A percentile compares a stretch with the other conserved stretches of the same genome.
Evolutionary conservation across 2,888 invertebrate genomes (phyloP).

Genomic region (Strigamia maritima): DNA sequence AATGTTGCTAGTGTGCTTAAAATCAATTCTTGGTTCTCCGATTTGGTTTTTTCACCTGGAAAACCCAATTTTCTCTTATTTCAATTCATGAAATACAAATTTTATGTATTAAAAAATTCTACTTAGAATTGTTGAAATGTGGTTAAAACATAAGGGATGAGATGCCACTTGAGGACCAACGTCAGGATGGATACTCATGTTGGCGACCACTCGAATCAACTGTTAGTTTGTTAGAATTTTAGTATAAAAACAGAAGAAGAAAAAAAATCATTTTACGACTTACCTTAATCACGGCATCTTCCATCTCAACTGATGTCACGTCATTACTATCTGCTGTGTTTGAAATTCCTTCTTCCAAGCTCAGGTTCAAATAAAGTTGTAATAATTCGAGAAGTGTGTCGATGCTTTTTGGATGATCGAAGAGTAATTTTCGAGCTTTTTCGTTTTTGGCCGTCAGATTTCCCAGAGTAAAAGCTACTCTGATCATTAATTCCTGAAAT

Average conservation of each 20-base stretch:
- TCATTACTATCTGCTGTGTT: not conserved
- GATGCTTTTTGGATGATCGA: conserved; percentile 48
- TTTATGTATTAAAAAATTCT: conserved; percentile 37
- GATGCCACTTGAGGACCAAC: conserved; percentile 66
- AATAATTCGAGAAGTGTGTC: conserved; percentile 48
- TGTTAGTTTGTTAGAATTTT: conserved; percentile 43
- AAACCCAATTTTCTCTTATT: not conserved
- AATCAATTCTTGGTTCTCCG: conserved; percentile 64
- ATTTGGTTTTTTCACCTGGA: not conserved
- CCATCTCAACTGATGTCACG: not conserved
- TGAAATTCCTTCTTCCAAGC: not conserved
- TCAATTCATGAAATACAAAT: no score
- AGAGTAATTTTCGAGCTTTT: conserved; percentile 59
- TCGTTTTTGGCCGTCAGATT: conserved; percentile 79
- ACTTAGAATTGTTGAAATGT: conserved; percentile 52
- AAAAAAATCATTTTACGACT: conserved; percentile 38
- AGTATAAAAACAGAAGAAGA: no score
- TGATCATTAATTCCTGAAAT: conserved; percentile 63
- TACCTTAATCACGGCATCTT: conserved; percentile 7
- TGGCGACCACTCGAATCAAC: conserved; percentile 75
- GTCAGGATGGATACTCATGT: conserved; percentile 72
- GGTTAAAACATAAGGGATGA: conserved; percentile 49
- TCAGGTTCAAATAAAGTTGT: not conserved
- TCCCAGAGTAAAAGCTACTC: conserved; percentile 77
- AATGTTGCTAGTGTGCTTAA: conserved; percentile 75